Evolutionary conservation across 2,888 invertebrate genomes (phyloP).

Genomic region (Megamerina dolium): DNA sequence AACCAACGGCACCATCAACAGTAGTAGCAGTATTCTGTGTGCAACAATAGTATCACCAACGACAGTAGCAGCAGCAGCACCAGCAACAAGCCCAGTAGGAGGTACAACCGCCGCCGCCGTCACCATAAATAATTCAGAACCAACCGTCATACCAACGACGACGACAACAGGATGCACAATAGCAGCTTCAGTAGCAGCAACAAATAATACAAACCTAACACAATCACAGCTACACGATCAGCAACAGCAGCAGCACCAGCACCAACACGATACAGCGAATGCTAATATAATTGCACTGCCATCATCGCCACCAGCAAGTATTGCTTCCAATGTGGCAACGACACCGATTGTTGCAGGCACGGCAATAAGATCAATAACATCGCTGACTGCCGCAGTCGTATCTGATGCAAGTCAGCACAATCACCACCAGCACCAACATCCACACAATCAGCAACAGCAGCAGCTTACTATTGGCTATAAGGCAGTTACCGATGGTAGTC

Average conservation of each 20-base stretch:
- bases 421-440: slow-evolving; percentile 27
- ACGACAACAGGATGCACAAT: slow-evolving; percentile 28
- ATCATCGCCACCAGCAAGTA: slow-evolving; percentile 23
- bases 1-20: no score
- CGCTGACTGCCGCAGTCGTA: slow-evolving; percentile 18
- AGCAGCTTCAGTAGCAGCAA: slow-evolving; percentile 12
- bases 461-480: no score
- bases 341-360: slow-evolving; percentile 20
- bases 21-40: no score
- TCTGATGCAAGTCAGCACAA: slow-evolving; percentile 21
- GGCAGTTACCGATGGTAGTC: slow-evolving; percentile 34
- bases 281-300: slow-evolving; percentile 43
- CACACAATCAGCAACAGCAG: slow-evolving; percentile 35
- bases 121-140: slow-evolving; percentile 36
- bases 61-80: no score
- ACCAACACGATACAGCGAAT: slow-evolving; percentile 44
- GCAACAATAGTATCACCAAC: slow-evolving; percentile 19
- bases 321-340: slow-evolving; percentile 29
- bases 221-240: slow-evolving; percentile 32
- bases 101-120: slow-evolving; percentile 52
- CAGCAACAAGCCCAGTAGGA: slow-evolving; percentile 19
- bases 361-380: slow-evolving; percentile 20
- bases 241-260: slow-evolving; percentile 44
- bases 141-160: slow-evolving; percentile 25
- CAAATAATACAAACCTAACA: slow-evolving; percentile 20